Conservation (phyloP, 2,113 vertebrate species). For the Ellobius talpinus region DNA sequence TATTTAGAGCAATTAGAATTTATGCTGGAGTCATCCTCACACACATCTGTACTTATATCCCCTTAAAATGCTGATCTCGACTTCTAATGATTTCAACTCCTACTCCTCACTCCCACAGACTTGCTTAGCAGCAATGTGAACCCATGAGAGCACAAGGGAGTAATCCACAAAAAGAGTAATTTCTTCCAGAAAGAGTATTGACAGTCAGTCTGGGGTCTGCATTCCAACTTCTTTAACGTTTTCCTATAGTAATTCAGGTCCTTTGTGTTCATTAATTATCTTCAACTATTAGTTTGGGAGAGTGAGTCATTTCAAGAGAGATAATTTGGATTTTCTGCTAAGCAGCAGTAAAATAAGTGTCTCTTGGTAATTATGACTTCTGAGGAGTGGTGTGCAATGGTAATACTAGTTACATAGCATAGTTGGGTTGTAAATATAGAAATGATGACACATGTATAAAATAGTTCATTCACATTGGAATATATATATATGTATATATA, state of each 20-base stretch:
- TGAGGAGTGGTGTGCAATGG: background rate
- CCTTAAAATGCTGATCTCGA: background rate
- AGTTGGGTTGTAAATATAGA: no score
- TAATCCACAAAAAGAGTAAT: background rate
- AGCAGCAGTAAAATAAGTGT: background rate
- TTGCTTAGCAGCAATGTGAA: background rate
- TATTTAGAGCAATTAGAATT: no score
- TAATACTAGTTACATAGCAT: background rate
- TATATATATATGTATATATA: no score
- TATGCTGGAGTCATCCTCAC: background rate
- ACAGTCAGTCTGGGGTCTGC: fast-evolving
- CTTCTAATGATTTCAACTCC: background rate
- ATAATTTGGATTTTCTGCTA: background rate
- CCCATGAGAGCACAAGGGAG: no score
- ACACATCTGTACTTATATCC: background rate
- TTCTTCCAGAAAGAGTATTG: background rate
- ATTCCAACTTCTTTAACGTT: fast-evolving
- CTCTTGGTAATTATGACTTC: background rate
- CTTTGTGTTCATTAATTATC: background rate
- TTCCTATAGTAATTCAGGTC: background rate
- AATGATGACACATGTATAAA: background rate
- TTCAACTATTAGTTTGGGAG: background rate
- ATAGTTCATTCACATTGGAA: background rate
- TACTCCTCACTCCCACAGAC: background rate
- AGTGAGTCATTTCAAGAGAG: background rate